Evolutionary conservation across 2,888 invertebrate species (phyloP).

Genomic region (Agrochola macilenta): DNA sequence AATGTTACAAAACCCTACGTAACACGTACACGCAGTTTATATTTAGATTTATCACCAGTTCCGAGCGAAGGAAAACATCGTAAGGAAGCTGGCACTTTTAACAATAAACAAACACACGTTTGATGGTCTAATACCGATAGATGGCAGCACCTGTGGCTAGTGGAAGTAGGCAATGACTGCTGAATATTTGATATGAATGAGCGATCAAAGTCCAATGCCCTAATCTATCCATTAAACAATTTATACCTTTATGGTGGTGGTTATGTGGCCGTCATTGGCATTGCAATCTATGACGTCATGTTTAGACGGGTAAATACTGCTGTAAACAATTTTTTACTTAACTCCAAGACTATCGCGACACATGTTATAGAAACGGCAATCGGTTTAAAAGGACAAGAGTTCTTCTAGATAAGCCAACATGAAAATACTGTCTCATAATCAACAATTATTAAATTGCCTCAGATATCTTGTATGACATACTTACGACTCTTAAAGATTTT

Average conservation of each 20-base stretch:
- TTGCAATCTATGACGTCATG: conserved; percentile 38
- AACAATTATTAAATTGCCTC: background rate
- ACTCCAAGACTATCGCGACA: background rate
- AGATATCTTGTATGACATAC: background rate
- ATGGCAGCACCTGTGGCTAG: conserved; percentile 36
- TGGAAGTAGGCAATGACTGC: conserved; percentile 11
- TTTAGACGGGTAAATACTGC: conserved; percentile 5
- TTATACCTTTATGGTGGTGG: conserved; percentile 25
- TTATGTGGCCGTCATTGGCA: conserved; percentile 19
- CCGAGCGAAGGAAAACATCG: conserved; percentile 65
- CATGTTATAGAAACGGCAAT: background rate
- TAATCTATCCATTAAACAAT: conserved; percentile 48
- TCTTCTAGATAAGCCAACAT: background rate
- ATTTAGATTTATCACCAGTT: conserved; percentile 68
- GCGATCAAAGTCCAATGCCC: conserved; percentile 43
- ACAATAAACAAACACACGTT: conserved; percentile 60
- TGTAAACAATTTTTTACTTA: background rate
- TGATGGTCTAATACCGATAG: conserved; percentile 34
- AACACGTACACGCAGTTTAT: conserved; percentile 45
- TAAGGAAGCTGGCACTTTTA: conserved; percentile 66
- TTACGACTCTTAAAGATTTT: background rate
- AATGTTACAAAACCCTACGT: conserved; percentile 46
- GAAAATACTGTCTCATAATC: background rate
- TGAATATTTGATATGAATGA: conserved; percentile 53
- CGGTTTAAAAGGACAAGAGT: background rate